phyloP scores from a whole-genome alignment of 2,113 vertebrate genomes.

The Tympanuchus pallidicinctus region DNA sequence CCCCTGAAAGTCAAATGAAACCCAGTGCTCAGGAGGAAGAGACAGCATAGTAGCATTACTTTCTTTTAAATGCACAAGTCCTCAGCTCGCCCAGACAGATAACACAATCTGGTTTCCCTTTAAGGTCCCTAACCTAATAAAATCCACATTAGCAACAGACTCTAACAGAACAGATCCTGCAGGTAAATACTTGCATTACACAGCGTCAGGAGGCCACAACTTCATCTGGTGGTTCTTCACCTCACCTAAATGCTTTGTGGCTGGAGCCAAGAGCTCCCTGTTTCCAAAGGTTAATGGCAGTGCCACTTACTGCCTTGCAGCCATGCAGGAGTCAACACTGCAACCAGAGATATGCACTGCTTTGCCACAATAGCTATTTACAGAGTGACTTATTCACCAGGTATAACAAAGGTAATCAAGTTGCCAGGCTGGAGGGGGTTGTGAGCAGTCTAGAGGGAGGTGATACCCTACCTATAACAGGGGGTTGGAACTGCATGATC shows the following conservation, averaged over 20 bases:
- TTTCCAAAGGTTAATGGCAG: background rate
- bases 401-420: background rate
- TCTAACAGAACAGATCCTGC: background rate
- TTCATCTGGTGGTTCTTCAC: fast-evolving
- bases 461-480: too few relatives aligned
- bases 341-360: fast-evolving
- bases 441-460: too few relatives aligned
- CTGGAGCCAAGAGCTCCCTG: fast-evolving
- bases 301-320: background rate
- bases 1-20: background rate
- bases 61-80: background rate
- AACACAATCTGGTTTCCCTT: background rate
- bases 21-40: background rate
- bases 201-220: background rate
- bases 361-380: background rate
- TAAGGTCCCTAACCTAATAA: background rate
- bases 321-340: background rate
- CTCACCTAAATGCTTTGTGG: background rate
- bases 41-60: background rate
- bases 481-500: too few relatives aligned
- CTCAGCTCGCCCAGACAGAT: background rate
- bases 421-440: too few relatives aligned
- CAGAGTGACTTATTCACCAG: background rate
- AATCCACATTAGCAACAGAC: background rate
- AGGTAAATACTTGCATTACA: background rate